A percentile compares a stretch with the other conserved stretches of the same genome.
Evolutionary conservation across 2,888 invertebrate genomes (phyloP).

Genomic region (Brachycybe producta): DNA sequence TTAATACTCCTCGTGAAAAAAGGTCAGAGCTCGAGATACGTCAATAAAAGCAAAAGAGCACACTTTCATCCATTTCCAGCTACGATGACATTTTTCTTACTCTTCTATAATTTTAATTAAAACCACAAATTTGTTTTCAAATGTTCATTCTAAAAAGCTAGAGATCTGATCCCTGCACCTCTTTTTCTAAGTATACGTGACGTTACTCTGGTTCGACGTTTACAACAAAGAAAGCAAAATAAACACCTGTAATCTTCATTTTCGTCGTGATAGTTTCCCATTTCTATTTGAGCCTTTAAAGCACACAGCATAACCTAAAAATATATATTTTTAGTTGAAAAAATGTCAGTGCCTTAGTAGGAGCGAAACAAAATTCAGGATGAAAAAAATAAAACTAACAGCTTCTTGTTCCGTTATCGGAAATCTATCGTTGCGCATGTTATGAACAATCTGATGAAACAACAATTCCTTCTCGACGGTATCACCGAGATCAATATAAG

Average conservation of each 20-base stretch:
- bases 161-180: no score
- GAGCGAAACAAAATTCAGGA: background rate
- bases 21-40: no score
- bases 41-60: no score
- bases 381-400: conserved; percentile 56
- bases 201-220: no score
- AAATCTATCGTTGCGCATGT: conserved; percentile 76
- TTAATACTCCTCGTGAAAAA: no score
- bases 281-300: conserved; percentile 80
- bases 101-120: no score
- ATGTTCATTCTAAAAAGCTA: no score
- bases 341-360: background rate
- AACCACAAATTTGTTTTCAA: no score
- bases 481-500: conserved; percentile 62
- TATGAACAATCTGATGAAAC: conserved; percentile 84
- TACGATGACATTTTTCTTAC: no score
- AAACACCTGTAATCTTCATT: conserved; percentile 28
- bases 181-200: no score
- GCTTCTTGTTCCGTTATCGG: conserved; percentile 90
- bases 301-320: conserved; percentile 81
- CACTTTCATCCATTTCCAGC: no score
- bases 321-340: background rate
- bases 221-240: no score
- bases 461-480: conserved; percentile 85
- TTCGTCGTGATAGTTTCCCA: conserved; percentile 53